phyloP scores from a whole-genome alignment of 1,140 invertebrate species.

The Anastrepha ludens region DNA sequence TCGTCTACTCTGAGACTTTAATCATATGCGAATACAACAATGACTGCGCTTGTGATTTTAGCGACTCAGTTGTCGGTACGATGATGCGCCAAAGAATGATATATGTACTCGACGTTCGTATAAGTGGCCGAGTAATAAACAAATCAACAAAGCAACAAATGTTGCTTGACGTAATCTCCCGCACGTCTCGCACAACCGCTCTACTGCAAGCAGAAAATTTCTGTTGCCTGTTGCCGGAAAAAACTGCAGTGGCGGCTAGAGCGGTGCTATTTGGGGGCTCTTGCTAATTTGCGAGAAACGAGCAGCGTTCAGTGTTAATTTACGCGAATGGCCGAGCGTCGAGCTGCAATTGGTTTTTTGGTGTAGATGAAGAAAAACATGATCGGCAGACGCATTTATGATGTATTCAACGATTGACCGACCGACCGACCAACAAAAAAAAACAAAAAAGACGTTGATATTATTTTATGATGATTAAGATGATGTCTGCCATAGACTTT shows the following conservation, averaged over 20 bases:
- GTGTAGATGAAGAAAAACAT: neutral
- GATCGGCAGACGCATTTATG: neutral
- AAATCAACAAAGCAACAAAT: neutral
- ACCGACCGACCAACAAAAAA: neutral
- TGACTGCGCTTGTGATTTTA: neutral
- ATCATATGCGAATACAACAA: neutral
- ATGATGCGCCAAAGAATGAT: constrained; percentile 10
- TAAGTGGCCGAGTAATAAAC: neutral
- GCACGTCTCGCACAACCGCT: neutral
- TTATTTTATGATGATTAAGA: neutral
- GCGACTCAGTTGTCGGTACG: neutral
- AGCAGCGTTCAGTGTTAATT: neutral
- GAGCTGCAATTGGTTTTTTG: neutral
- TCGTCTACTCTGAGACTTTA: neutral
- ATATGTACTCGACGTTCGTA: neutral
- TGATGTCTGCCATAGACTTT: neutral
- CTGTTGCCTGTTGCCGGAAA: neutral
- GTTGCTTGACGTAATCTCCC: neutral
- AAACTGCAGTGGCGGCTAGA: neutral
- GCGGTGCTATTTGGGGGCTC: neutral
- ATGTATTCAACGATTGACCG: neutral
- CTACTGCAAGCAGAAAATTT: neutral
- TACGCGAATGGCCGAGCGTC: neutral
- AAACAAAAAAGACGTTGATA: too few species aligned
- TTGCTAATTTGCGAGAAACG: constrained; percentile 44